phyloP scores from a whole-genome alignment of 1,140 invertebrate genomes.

The Chymomyza costata region DNA sequence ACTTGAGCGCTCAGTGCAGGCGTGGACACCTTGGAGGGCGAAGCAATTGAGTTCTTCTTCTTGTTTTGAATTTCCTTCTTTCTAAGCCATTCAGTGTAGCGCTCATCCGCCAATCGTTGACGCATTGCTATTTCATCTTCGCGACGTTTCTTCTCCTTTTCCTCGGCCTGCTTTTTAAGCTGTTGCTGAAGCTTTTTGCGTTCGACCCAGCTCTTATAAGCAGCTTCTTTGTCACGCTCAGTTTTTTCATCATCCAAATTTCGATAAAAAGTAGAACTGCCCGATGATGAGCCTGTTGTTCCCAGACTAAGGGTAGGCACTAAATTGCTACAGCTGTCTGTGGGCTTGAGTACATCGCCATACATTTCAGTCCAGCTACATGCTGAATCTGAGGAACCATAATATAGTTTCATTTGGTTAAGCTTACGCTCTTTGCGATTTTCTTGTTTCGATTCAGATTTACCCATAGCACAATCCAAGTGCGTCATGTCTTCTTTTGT shows the following conservation, averaged over 20 bases:
- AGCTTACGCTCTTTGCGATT: no score
- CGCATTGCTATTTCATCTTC: slow-evolving; percentile 33
- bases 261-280: slow-evolving; percentile 40
- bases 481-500: no score
- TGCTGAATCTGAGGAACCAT: slow-evolving; percentile 37
- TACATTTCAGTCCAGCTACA: slow-evolving; percentile 56
- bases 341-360: slow-evolving; percentile 18
- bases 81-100: slow-evolving; percentile 39
- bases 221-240: slow-evolving; percentile 14
- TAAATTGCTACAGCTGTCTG: slow-evolving; percentile 33
- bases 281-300: slow-evolving; percentile 18
- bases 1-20: background rate
- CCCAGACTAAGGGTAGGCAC: slow-evolving; percentile 38
- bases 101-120: slow-evolving; percentile 33
- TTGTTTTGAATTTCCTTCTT: slow-evolving; percentile 26
- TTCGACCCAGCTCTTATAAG: slow-evolving; percentile 41
- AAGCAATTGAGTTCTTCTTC: slow-evolving; percentile 5
- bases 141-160: slow-evolving; percentile 25
- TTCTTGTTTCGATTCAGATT: no score
- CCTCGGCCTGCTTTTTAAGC: slow-evolving; percentile 28
- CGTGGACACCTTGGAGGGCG: slow-evolving; percentile 3
- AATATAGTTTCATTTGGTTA: no score
- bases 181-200: slow-evolving; percentile 45
- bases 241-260: slow-evolving; percentile 22
- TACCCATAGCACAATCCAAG: no score